phyloP scores from a whole-genome alignment of 2,888 invertebrate species.

The Rhyacophila evoluta region DNA sequence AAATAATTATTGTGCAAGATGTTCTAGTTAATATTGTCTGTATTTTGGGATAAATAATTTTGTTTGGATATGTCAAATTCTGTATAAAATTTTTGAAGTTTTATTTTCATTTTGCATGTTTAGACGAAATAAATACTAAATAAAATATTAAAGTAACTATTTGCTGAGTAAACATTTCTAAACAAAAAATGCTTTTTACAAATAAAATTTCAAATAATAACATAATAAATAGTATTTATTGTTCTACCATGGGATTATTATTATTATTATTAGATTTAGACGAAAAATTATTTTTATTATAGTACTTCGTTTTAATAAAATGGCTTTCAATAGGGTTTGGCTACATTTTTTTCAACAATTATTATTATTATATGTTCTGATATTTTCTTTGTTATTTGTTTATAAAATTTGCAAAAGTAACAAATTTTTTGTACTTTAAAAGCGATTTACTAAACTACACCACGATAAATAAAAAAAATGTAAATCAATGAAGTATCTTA shows the following conservation, averaged over 20 bases:
- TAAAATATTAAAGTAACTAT: no score
- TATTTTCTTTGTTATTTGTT: slow-evolving; percentile 58
- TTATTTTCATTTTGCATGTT: not conserved
- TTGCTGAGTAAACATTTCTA: no score
- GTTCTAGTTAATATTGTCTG: no score
- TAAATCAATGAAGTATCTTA: slow-evolving; percentile 69
- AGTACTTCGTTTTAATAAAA: slow-evolving; percentile 28
- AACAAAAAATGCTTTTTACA: not conserved
- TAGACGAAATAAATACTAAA: not conserved
- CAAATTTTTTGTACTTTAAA: slow-evolving; percentile 77
- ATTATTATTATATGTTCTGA: slow-evolving; percentile 42
- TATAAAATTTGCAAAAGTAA: slow-evolving; percentile 81
- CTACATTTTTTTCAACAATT: slow-evolving; percentile 49
- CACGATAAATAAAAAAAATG: slow-evolving; percentile 64
- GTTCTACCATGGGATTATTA: slow-evolving; percentile 25
- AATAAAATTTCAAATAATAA: not conserved
- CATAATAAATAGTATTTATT: not conserved
- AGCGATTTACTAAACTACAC: slow-evolving; percentile 75
- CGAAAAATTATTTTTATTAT: not conserved
- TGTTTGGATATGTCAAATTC: not conserved
- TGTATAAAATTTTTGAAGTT: not conserved
- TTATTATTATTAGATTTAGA: slow-evolving; percentile 27
- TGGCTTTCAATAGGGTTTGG: slow-evolving; percentile 31
- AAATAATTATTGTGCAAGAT: no score
- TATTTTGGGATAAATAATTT: slow-evolving; percentile 32